Conservation (phyloP, 23 tunicate species). For the Ascidia mentula region DNA sequence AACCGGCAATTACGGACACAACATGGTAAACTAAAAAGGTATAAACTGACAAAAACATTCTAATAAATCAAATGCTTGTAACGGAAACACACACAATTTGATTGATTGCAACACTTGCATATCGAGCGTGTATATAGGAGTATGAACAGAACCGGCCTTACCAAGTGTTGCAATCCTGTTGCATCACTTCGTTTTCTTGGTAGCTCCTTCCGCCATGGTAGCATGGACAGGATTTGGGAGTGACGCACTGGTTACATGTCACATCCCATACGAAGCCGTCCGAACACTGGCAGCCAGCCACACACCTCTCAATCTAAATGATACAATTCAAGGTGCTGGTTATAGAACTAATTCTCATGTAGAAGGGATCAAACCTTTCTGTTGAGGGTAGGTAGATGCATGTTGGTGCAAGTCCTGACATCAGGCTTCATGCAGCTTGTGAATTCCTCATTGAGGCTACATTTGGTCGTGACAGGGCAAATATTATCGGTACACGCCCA, state of each 20-base stretch:
- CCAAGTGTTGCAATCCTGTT: constrained; percentile 98
- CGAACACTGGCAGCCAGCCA: constrained; percentile 89
- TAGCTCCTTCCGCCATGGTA: constrained; percentile 97
- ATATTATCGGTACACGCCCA: constrained; percentile 96
- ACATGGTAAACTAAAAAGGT: background rate
- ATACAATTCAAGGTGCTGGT: background rate
- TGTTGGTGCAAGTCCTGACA: constrained; percentile 75
- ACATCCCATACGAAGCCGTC: constrained; percentile 85
- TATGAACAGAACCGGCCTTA: background rate
- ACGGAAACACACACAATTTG: background rate
- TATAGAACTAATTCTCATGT: background rate
- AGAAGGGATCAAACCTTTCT: constrained; percentile 49
- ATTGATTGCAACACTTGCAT: background rate
- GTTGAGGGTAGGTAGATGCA: constrained; percentile 85
- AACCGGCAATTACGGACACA: background rate
- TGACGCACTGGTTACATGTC: constrained; percentile 52
- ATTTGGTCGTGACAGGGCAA: constrained; percentile 79
- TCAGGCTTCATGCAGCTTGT: constrained; percentile 95
- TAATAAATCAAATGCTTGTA: no score
- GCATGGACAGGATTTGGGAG: constrained; percentile 89
- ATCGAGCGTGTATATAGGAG: no score
- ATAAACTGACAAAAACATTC: background rate
- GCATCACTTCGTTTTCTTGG: constrained; percentile 87
- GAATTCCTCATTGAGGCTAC: constrained; percentile 77
- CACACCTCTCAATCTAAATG: constrained; percentile 67